phyloP scores from a whole-genome alignment of 2,888 invertebrate genomes.

The Leptura quadrifasciata region DNA sequence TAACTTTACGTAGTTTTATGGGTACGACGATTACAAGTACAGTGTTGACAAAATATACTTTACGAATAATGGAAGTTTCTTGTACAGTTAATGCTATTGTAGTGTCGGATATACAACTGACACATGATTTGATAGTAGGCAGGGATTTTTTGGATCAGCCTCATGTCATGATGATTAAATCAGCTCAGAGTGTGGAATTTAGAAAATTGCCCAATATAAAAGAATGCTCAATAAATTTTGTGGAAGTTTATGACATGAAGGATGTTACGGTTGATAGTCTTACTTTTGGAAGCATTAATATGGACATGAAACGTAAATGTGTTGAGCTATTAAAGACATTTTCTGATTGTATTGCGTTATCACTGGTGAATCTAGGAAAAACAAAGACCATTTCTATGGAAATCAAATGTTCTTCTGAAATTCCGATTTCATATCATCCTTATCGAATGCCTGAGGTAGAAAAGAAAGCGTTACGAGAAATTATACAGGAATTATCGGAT shows the following conservation, averaged over 20 bases:
- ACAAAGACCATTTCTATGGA: background rate
- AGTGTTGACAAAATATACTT: too few species aligned
- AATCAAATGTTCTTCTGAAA: background rate
- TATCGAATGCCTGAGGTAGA: background rate
- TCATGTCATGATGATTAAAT: slow-evolving; percentile 7
- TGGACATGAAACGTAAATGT: background rate
- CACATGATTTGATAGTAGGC: slow-evolving; percentile 9
- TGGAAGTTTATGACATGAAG: background rate
- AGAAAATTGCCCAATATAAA: background rate
- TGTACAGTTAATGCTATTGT: too few species aligned
- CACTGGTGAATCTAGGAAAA: slow-evolving; percentile 13
- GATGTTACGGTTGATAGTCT: background rate
- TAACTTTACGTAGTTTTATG: too few species aligned
- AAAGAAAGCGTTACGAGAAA: background rate
- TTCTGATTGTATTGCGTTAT: background rate
- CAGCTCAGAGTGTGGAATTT: background rate
- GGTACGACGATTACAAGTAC: too few species aligned
- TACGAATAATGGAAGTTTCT: too few species aligned
- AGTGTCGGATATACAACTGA: too few species aligned
- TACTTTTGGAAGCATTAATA: slow-evolving; percentile 1
- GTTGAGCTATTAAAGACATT: background rate
- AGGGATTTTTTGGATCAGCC: background rate
- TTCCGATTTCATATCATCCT: background rate
- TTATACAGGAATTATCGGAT: too few species aligned
- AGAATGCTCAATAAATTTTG: background rate